Percentiles rank a stretch among this genome's conserved stretches.
These are phyloP conservation scores for Phalacrocorax aristotelis DNA, from an alignment of 2,113 vertebrate genomes.

Conservation along the genomic window DNA sequence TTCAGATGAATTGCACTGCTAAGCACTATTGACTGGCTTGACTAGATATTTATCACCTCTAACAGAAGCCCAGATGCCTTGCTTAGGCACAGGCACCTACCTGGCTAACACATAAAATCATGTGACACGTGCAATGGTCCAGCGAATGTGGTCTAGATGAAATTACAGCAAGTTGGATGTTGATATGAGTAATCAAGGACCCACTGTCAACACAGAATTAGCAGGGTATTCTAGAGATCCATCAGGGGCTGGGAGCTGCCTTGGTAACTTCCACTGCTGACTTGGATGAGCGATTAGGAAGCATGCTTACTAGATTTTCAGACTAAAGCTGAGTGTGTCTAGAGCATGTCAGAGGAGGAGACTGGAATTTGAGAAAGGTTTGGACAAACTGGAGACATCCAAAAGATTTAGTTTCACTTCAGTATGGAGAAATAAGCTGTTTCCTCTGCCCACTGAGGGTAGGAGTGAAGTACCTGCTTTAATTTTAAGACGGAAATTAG, in stretches of 20 bases:
- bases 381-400: neutral
- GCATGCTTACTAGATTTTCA: neutral
- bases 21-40: neutral
- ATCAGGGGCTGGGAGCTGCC: neutral
- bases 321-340: neutral
- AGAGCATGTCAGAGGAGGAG: neutral
- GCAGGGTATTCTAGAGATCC: neutral
- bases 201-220: fast-evolving
- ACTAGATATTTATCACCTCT: neutral
- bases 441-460: neutral
- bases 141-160: neutral
- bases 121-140: fast-evolving
- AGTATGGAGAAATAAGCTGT: neutral
- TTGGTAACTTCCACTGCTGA: neutral
- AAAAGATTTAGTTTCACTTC: neutral
- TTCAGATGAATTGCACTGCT: neutral
- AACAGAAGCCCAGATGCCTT: neutral
- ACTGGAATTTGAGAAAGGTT: neutral
- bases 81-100: neutral
- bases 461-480: neutral
- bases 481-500: neutral
- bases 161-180: neutral
- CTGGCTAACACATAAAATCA: neutral
- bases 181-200: neutral
- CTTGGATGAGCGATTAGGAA: neutral